A percentile compares a stretch with the other conserved stretches of the same genome.
Conservation (phyloP, 2,797 vertebrate species). For the Anguilla marmorata region DNA sequence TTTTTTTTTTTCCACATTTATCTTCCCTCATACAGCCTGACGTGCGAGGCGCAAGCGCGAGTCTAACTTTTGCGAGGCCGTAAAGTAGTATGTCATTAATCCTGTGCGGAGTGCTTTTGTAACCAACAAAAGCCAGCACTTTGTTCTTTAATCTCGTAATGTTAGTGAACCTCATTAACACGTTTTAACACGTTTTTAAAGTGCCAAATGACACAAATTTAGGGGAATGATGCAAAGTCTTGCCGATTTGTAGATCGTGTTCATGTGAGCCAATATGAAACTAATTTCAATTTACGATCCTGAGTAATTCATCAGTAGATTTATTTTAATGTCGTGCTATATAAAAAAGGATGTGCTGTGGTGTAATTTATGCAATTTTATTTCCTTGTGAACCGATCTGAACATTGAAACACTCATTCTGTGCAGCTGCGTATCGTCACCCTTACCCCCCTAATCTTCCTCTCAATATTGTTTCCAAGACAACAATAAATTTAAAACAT, state of each 20-base stretch:
- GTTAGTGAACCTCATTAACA: not conserved
- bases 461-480: constrained; percentile 46
- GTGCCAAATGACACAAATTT: not conserved
- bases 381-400: constrained; percentile 57
- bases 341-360: constrained; percentile 52
- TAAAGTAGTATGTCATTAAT: not conserved
- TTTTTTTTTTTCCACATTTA: not conserved
- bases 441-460: constrained; percentile 40
- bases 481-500: constrained; percentile 41
- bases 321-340: constrained; percentile 25
- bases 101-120: not conserved
- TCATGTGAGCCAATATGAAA: constrained; percentile 47
- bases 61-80: not conserved
- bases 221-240: not conserved
- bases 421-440: constrained; percentile 47
- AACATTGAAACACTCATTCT: constrained; percentile 61
- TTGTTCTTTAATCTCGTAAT: not conserved
- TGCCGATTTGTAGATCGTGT: not conserved
- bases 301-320: constrained; percentile 48
- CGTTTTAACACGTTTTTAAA: not conserved
- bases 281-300: constrained; percentile 63
- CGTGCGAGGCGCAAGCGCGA: not conserved
- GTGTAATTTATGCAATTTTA: constrained; percentile 61
- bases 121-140: not conserved
- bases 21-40: not conserved